Base-by-base conservation (phyloP, 2,113 vertebrate genomes). In the Calyptommatus sinebrachiatus region DNA sequence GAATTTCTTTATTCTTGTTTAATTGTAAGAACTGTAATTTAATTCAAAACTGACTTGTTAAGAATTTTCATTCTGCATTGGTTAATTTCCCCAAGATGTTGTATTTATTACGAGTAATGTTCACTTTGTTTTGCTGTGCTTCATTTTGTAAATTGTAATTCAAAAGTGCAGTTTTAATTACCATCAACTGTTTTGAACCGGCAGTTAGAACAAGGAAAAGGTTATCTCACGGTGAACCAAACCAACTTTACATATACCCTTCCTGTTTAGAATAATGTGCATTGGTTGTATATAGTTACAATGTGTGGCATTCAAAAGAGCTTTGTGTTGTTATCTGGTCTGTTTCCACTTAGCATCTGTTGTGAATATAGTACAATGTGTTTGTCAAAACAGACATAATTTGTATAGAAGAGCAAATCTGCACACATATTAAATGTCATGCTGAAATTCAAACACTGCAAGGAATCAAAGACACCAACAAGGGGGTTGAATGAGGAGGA, bases 371-470 rank as follows among this genome's bases (percentile, higher is more conserved):
- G 53, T 48, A 45, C 0, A 0, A 10, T 24, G 26, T 22, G n/a
- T 85, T 78, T 85, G 72, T 72, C 76, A 61, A 71, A 85, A 69
- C 48, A 50, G 2, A 1, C 24, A 50, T 66, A 62, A 77, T 86
- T 50, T 78, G 72, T 74, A 67, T 18, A 81, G 73, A 14, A 76
- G 50, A 78, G 61, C 29, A 61, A 77, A 73, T 79, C 83, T 87
- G 26, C 31, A 35, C 2, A 1, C 73, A 24, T 79, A 73, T 78
- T 86, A 80, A 61, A 78, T 68, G 45, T 79, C 81, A 85, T 57
- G 60, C 60, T 86, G 60, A 73, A 89, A 72, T 57, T 31, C 3
- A 66, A 84, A 87, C 68, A 53, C 78, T 76, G 73, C 16, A 20
- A 71, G 66, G 77, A 79, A 76, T 3, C 26, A 76, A 63, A 86